Evolutionary conservation across 2,888 invertebrate species (phyloP).

Genomic region (Halocaridina rubra): DNA sequence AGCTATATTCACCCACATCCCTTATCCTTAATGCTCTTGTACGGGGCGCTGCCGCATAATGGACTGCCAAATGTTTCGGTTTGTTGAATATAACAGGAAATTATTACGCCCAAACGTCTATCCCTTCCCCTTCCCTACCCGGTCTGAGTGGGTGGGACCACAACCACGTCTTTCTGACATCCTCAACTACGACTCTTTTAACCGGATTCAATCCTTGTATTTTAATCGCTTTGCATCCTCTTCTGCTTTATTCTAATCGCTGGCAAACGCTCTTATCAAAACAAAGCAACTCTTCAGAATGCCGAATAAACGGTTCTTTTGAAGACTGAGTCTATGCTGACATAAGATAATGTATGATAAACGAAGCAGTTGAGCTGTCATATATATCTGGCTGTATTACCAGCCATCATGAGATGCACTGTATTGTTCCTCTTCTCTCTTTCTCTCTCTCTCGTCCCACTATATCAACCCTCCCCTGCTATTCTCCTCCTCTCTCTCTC

Average conservation of each 20-base stretch:
- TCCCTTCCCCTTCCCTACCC: too few relatives aligned
- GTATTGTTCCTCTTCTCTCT: background rate
- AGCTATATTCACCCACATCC: conserved; percentile 49
- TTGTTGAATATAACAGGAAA: conserved; percentile 49
- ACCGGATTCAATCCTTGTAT: too few relatives aligned
- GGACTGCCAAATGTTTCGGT: conserved; percentile 52
- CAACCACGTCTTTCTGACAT: too few relatives aligned
- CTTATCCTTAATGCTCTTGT: conserved; percentile 33
- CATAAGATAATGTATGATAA: conserved; percentile 51
- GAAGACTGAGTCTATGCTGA: conserved; percentile 27
- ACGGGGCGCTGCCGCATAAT: conserved; percentile 40
- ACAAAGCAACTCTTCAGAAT: too few relatives aligned
- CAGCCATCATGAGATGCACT: conserved; percentile 36
- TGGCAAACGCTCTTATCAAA: too few relatives aligned
- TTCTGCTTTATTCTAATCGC: too few relatives aligned
- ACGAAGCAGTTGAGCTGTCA: conserved; percentile 42
- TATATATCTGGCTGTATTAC: conserved; percentile 41
- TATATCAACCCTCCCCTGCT: background rate
- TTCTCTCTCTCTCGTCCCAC: background rate
- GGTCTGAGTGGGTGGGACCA: too few relatives aligned
- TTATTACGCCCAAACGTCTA: too few relatives aligned
- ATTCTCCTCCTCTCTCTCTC: background rate
- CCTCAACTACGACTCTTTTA: too few relatives aligned
- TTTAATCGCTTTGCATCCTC: too few relatives aligned
- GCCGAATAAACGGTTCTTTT: background rate